Base-by-base conservation (phyloP, 2,113 vertebrate genomes). In the Mormyrus lacerda region DNA sequence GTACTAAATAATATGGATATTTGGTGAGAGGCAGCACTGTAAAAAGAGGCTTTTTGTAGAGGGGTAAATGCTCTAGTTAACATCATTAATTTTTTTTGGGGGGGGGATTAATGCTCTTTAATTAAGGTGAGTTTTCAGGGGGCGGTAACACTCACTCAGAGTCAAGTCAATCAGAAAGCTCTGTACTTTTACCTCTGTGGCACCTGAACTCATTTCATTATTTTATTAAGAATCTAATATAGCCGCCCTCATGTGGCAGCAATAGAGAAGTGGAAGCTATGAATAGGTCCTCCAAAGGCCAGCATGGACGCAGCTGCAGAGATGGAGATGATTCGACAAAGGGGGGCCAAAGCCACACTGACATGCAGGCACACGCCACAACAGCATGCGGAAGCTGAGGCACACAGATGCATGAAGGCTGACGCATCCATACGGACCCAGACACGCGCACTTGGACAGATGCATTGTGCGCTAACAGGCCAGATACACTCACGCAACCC, bases 221-320 rank as follows among this genome's bases (percentile, higher is more conserved):
- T 83, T 90, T 90, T 89, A 90, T 91, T 89, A 87, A 85, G 51
- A 91, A 92, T 90, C 89, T 89, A 89, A 91, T 91, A 90, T 79
- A 31, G 45, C 7, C 9, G 9, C 76, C 87, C 65, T 90, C 48
- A 73, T 88, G 48, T 45, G 51, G 87, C 88, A 85, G 85, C 45
- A 19, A 3, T 48, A 87, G 89, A 85, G 21, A 89, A 58, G 88
- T 88, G 84, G 90, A 85, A 90, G 76, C 45, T 45, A 42, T 35
- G 58, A 35, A 21, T 89, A 50, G 15, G 21, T 53, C 48, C 88
- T 83, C 47, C 47, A 19, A 76, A 83, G 88, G 5, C n/a, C 17
- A n/a, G 3, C 45, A 53, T 82, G 45, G 44, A 5, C 19, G 19
- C 47, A 51, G 69, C 61, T 89, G 73, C 6, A 42, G 31, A 55